phyloP scores from a whole-genome alignment of 2,113 vertebrate genomes.

The Peromyscus californicus region DNA sequence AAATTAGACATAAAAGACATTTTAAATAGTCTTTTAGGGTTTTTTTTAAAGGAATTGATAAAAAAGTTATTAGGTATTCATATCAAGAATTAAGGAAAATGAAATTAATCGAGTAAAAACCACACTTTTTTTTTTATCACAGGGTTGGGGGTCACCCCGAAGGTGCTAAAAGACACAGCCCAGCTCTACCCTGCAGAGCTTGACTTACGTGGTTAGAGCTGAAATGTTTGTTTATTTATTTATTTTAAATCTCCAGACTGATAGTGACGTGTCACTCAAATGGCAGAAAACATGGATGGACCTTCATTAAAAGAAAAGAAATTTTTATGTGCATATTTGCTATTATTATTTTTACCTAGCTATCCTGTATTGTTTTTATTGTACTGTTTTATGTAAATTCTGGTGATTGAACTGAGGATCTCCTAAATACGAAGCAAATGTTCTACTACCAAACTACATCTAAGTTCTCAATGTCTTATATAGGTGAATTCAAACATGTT shows the following conservation, averaged over 20 bases:
- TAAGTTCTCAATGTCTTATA: not conserved
- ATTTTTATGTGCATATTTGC: not conserved
- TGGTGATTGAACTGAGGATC: not conserved
- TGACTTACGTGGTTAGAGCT: not conserved
- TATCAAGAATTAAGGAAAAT: not conserved
- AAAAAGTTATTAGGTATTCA: not conserved
- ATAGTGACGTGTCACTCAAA: not conserved
- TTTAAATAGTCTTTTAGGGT: not conserved
- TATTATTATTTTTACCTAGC: not conserved
- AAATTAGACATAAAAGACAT: not conserved
- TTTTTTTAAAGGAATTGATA: not conserved
- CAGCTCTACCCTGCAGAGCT: not conserved
- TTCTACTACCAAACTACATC: not conserved
- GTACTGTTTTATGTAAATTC: not conserved
- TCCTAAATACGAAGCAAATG: not conserved
- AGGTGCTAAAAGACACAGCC: not conserved
- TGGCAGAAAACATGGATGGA: not conserved
- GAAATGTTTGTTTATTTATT: not conserved
- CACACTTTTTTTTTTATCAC: not conserved
- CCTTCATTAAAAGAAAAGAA: not conserved
- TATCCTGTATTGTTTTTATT: not conserved
- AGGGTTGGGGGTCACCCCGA: rapidly evolving
- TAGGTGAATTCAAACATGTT: not conserved
- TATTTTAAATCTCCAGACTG: not conserved
- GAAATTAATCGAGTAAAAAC: not conserved